Base-by-base conservation (phyloP, 2,797 vertebrate species). In the Pitangus sulphuratus region DNA sequence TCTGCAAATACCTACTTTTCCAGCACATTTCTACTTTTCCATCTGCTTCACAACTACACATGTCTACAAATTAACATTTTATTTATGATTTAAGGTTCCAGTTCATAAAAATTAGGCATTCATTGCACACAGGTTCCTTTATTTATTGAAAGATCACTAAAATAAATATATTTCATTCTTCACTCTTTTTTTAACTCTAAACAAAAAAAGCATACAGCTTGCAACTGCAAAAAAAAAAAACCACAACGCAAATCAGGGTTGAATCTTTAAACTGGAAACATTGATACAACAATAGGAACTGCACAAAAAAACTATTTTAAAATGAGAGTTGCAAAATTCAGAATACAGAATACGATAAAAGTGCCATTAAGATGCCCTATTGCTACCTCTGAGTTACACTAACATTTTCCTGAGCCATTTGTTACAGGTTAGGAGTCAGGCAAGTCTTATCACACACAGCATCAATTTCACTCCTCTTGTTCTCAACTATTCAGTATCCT, bases 1-100 rank as follows among this genome's bases (percentile, higher is more conserved):
- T 97, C 95, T 97, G 97, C 98, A 98, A 98, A 98, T 97, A 98
- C 96, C 95, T 97, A 97, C 95, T 97, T 98, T 97, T 97, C 97
- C 74, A 7, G 97, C 96, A 97, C 87, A 96, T 96, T 97, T 95
- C 88, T 97, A 85, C 96, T 97, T 97, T 98, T 98, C 97, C 97
- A 97, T 98, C 97, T 98, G 97, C 88, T 97, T 93, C 95, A 92
- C 93, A 96, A 97, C 97, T 97, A 97, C 90, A 97, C 86, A 89
- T 86, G 89, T 95, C 96, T 95, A 97, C 95, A 97, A 97, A 98
- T 97, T 97, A 98, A 96, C 96, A 96, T 97, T 97, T 97, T 97
- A 98, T 97, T 97, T 97, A 97, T 95, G 95, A 96, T 96, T 96
- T 89, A 91, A 88, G 74, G 56, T 92, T 96, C 61, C 90, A 77